A percentile compares a stretch with the other conserved stretches of the same genome.
phyloP scores from a whole-genome alignment of 2,797 vertebrate species.

The Argentina silus region DNA sequence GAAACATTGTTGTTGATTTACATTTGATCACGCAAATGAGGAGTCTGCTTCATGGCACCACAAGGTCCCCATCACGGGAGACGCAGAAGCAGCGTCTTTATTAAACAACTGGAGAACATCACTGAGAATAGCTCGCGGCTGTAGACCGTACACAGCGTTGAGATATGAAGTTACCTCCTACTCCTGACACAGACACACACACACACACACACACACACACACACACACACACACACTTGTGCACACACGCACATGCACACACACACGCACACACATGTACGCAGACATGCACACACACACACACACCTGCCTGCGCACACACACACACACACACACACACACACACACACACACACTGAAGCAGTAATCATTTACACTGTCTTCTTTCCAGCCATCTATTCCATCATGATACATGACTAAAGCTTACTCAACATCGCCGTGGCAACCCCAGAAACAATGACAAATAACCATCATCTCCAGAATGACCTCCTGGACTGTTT shows the following conservation, averaged over 20 bases:
- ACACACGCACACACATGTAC: constrained; percentile 37
- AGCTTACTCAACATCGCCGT: constrained; percentile 71
- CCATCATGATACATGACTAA: constrained; percentile 67
- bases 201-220: too few relatives aligned
- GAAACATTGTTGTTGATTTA: neutral
- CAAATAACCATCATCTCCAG: constrained; percentile 54
- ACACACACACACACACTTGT: too few relatives aligned
- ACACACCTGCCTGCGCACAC: too few relatives aligned
- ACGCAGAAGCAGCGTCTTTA: neutral
- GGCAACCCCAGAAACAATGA: constrained; percentile 64
- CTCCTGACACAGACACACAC: constrained; percentile 45
- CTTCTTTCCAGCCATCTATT: constrained; percentile 51
- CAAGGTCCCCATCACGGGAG: too few relatives aligned
- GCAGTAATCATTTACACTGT: constrained; percentile 69
- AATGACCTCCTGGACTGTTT: constrained; percentile 35
- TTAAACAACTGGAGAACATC: neutral
- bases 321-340: too few relatives aligned
- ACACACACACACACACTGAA: neutral
- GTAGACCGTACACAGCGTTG: neutral
- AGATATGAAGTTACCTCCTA: constrained; percentile 62
- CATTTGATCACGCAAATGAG: too few relatives aligned
- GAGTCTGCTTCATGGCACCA: too few relatives aligned
- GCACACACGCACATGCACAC: constrained; percentile 24
- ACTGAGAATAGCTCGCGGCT: neutral
- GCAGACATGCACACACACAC: too few relatives aligned